Evolutionary conservation across 2,888 invertebrate genomes (phyloP).

Genomic region (Zaprionus obscuricornis): DNA sequence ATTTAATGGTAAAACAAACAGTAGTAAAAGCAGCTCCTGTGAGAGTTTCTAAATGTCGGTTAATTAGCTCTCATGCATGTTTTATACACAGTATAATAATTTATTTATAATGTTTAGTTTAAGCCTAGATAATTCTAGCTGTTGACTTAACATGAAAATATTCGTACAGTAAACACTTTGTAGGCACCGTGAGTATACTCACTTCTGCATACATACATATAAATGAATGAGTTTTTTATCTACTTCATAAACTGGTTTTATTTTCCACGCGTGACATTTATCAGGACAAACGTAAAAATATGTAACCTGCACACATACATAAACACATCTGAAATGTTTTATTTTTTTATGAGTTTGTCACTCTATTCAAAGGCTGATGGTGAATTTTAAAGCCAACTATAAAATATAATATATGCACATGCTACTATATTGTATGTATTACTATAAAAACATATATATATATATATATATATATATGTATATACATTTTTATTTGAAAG

Average conservation of each 20-base stretch:
- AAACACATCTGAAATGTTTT: constrained; percentile 18
- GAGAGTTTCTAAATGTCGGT: constrained; percentile 17
- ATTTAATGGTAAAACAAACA: constrained; percentile 32
- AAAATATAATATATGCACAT: constrained; percentile 47
- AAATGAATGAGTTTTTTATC: constrained; percentile 19
- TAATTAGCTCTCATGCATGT: constrained; percentile 14
- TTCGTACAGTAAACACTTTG: constrained; percentile 54
- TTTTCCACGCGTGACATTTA: constrained; percentile 54
- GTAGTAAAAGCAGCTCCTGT: constrained; percentile 12
- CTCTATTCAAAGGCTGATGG: constrained; percentile 51
- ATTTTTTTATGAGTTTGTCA: constrained; percentile 56
- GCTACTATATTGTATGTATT: too few species aligned
- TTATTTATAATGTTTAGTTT: constrained; percentile 60
- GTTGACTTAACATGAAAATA: constrained; percentile 44
- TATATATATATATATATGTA: not conserved
- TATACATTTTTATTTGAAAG: too few species aligned
- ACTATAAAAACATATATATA: constrained; percentile 1
- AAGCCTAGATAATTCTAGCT: constrained; percentile 26
- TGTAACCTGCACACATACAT: constrained; percentile 5
- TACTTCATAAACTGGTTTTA: constrained; percentile 61
- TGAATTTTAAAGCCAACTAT: constrained; percentile 23
- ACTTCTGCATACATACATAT: too few species aligned
- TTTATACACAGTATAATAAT: constrained; percentile 38
- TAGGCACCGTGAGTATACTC: not conserved
- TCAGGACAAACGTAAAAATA: constrained; percentile 34